phyloP scores from a whole-genome alignment of 2,797 vertebrate species.

The Oophaga sylvatica region DNA sequence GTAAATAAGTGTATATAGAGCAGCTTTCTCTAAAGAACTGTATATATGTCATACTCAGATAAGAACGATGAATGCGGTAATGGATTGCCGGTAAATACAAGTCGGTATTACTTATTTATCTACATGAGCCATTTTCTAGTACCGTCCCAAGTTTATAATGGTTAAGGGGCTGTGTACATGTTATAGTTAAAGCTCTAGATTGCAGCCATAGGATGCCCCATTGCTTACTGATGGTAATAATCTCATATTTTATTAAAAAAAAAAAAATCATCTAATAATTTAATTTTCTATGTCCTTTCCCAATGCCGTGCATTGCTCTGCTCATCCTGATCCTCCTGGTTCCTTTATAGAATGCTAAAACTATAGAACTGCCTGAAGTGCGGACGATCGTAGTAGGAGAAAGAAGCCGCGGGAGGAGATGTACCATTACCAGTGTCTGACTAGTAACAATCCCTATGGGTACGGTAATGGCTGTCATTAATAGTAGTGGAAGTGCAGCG shows the following conservation, averaged over 20 bases:
- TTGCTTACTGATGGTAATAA: constrained; percentile 11
- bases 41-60: constrained; percentile 46
- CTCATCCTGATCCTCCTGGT: constrained; percentile 8
- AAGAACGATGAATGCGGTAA: not conserved
- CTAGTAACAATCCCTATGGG: not conserved
- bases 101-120: constrained; percentile 32
- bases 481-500: not conserved
- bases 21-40: constrained; percentile 47
- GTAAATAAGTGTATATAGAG: constrained; percentile 59
- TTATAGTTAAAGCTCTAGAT: not conserved
- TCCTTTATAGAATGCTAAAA: not conserved
- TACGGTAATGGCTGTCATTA: constrained; percentile 17
- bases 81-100: constrained; percentile 18
- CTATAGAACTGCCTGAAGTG: not conserved
- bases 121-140: constrained; percentile 29
- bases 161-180: not conserved
- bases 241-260: constrained; percentile 4
- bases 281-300: not conserved
- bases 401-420: not conserved
- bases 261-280: not conserved
- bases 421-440: not conserved
- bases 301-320: not conserved
- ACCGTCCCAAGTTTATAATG: not conserved
- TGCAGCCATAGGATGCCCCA: constrained; percentile 1
- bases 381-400: not conserved